Conservation (phyloP, 2,797 vertebrate genomes). For the Micromesistius poutassou region DNA sequence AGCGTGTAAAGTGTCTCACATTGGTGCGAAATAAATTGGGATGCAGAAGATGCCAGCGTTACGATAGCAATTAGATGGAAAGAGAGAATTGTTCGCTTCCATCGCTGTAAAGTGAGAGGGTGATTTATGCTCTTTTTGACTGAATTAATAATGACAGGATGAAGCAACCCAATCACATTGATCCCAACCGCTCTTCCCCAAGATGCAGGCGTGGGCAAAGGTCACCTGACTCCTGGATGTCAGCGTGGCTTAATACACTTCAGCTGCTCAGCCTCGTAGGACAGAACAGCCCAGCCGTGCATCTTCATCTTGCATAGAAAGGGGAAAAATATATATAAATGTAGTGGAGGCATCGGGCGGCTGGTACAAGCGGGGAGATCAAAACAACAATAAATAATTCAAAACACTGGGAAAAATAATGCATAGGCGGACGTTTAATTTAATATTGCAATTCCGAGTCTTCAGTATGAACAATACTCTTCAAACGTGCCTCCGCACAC, state of each 20-base stretch:
- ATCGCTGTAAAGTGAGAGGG: constrained; percentile 6
- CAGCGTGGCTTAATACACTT: constrained; percentile 5
- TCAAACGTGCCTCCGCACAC: not conserved
- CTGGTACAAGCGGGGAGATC: constrained; percentile 28
- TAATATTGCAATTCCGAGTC: not conserved
- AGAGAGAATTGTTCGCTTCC: constrained; percentile 15
- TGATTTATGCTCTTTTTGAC: constrained; percentile 3
- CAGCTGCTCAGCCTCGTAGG: not conserved
- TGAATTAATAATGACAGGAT: constrained; percentile 34
- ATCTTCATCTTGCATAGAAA: constrained; percentile 34
- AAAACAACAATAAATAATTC: constrained; percentile 39
- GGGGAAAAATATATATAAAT: constrained; percentile 20
- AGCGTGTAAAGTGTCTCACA: constrained; percentile 26
- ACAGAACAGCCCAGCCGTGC: constrained; percentile 4
- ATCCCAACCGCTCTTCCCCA: constrained; percentile 35
- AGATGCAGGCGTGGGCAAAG: constrained; percentile 32
- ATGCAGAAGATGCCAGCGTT: not conserved
- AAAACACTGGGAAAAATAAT: not conserved
- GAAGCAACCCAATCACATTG: constrained; percentile 23
- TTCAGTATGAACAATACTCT: not conserved
- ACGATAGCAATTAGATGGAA: constrained; percentile 6
- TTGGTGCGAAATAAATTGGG: not conserved
- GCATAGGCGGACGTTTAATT: not conserved
- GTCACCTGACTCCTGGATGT: constrained; percentile 21
- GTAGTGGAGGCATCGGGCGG: not conserved